Conservation (phyloP, 2,797 vertebrate species). For the Schizopygopsis malacanthus region DNA sequence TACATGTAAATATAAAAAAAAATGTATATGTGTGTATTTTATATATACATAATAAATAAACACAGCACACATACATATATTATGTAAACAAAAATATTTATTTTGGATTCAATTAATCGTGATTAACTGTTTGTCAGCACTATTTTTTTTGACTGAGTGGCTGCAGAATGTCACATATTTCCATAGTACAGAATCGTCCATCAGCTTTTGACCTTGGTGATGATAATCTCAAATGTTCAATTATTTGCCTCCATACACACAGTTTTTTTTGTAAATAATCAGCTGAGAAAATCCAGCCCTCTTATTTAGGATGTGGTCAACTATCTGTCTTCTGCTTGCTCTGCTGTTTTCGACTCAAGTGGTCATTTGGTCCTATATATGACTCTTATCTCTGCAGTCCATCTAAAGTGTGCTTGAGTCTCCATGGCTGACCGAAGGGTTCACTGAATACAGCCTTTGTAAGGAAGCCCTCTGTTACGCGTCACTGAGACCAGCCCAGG, state of each 20-base stretch:
- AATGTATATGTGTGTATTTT: too few relatives aligned
- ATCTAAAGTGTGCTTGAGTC: conserved; percentile 44
- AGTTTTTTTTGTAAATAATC: conserved; percentile 23
- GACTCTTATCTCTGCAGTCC: conserved; percentile 36
- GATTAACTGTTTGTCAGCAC: too few relatives aligned
- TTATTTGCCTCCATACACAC: not conserved
- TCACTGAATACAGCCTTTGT: conserved; percentile 65
- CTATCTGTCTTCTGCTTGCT: not conserved
- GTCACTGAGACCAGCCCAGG: conserved; percentile 66
- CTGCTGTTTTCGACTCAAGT: conserved; percentile 10
- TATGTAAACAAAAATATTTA: too few relatives aligned
- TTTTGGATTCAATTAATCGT: too few relatives aligned
- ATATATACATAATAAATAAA: too few relatives aligned
- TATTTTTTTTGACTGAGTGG: not conserved
- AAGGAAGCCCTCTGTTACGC: conserved; percentile 67
- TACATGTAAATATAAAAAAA: too few relatives aligned
- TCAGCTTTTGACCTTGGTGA: not conserved
- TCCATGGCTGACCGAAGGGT: conserved; percentile 17
- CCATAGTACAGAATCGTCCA: not conserved
- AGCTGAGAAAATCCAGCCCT: not conserved
- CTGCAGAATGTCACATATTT: not conserved
- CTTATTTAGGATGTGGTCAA: not conserved
- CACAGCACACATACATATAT: too few relatives aligned
- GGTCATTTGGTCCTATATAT: conserved; percentile 30
- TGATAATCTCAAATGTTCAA: not conserved